These are phyloP conservation scores for Trialeurodes vaporariorum DNA, from an alignment of 1,140 invertebrate species.

Conservation along the genomic window DNA sequence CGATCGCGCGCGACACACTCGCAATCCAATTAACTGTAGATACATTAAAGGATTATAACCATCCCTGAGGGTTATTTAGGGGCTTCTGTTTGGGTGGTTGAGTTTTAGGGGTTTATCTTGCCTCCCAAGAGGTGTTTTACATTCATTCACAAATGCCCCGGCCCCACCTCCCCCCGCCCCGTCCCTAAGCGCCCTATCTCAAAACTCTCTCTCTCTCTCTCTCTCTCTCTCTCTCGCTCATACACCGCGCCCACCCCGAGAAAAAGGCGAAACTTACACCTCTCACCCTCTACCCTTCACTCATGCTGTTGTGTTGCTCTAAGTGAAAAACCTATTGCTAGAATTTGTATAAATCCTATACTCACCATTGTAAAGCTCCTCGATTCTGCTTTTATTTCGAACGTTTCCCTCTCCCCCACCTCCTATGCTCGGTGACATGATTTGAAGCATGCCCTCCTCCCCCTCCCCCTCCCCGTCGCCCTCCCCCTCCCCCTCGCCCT, in stretches of 20 bases:
- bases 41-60: slow-evolving; percentile 1
- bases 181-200: too few relatives aligned
- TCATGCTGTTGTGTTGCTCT: neutral
- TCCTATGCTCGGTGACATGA: too few relatives aligned
- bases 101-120: neutral
- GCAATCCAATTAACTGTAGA: neutral
- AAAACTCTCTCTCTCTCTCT: too few relatives aligned
- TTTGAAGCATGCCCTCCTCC: too few relatives aligned
- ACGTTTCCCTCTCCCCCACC: too few relatives aligned
- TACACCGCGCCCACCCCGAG: too few relatives aligned
- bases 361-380: neutral
- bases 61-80: neutral
- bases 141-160: neutral
- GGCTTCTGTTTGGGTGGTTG: neutral
- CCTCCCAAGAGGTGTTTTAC: neutral
- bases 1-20: neutral
- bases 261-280: neutral
- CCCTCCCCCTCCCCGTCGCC: too few relatives aligned
- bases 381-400: neutral
- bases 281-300: too few relatives aligned
- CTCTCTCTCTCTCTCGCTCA: too few relatives aligned
- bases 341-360: slow-evolving; percentile 1
- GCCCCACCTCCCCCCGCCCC: too few relatives aligned
- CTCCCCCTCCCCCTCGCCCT: too few relatives aligned
- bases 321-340: neutral